Evolutionary conservation across 2,888 invertebrate species (phyloP).

Genomic region (Cantharis lateralis): DNA sequence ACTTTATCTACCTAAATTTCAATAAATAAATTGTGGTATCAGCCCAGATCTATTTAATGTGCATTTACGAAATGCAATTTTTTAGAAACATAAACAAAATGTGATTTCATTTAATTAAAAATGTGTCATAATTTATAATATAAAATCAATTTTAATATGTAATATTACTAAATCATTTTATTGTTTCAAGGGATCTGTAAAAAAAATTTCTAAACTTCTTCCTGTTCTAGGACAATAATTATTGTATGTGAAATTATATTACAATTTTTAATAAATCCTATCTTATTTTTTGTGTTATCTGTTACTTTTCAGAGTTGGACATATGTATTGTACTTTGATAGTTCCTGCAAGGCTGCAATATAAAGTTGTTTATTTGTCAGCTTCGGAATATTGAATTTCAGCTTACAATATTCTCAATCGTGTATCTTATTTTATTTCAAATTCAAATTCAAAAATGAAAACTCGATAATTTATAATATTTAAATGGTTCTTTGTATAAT

Average conservation of each 20-base stretch:
- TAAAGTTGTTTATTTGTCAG: too few relatives aligned
- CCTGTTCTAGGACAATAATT: constrained; percentile 51
- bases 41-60: background rate
- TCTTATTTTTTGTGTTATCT: constrained; percentile 12
- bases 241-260: constrained; percentile 49
- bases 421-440: too few relatives aligned
- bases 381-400: too few relatives aligned
- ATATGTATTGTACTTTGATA: too few relatives aligned
- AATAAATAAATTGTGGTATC: too few relatives aligned
- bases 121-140: background rate
- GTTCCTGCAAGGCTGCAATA: too few relatives aligned
- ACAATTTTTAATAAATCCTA: constrained; percentile 31
- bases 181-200: background rate
- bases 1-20: too few relatives aligned
- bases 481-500: too few relatives aligned
- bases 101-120: background rate
- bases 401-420: too few relatives aligned
- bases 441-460: too few relatives aligned
- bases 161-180: background rate
- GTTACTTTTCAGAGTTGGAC: background rate
- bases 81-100: background rate
- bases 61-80: background rate
- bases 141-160: background rate
- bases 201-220: constrained; percentile 37
- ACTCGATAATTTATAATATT: too few relatives aligned